Percentiles rank a stretch among this genome's conserved stretches.
These are phyloP conservation scores for Pelecanus crispus DNA, from an alignment of 2,113 vertebrate genomes.

Conservation along the genomic window DNA sequence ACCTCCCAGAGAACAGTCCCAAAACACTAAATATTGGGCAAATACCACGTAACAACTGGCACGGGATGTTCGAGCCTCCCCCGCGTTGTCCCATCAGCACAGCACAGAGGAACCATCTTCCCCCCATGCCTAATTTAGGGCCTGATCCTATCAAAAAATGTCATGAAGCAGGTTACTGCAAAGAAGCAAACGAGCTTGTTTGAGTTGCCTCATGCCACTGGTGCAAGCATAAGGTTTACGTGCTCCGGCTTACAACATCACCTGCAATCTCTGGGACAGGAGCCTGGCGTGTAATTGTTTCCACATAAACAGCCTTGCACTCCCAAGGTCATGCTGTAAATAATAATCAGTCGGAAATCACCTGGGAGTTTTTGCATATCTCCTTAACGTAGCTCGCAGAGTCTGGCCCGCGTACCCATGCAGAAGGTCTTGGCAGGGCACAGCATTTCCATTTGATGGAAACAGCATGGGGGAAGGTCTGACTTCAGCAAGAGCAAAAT, in stretches of 20 bases:
- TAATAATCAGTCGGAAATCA: not conserved
- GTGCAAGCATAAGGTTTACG: not conserved
- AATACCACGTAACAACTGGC: rapidly evolving
- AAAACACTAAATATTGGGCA: not conserved
- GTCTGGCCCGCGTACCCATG: rapidly evolving
- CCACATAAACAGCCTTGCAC: not conserved
- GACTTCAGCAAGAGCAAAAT: not conserved
- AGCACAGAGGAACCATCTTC: not conserved
- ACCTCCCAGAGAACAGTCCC: not conserved
- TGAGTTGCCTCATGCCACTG: not conserved
- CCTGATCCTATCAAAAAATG: not conserved
- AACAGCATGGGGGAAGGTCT: not conserved
- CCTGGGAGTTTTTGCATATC: not conserved
- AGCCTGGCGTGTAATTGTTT: not conserved
- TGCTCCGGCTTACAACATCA: not conserved
- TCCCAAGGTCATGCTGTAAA: not conserved
- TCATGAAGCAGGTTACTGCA: not conserved
- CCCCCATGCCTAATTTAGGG: not conserved
- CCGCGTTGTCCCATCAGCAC: rapidly evolving
- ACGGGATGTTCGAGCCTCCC: not conserved
- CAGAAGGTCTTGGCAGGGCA: not conserved
- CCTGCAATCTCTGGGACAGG: not conserved
- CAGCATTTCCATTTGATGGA: rapidly evolving
- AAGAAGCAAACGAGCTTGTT: not conserved
- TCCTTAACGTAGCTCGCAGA: rapidly evolving